Base-by-base conservation (phyloP, 2,888 invertebrate genomes). In the Pristionchus mayeri region DNA sequence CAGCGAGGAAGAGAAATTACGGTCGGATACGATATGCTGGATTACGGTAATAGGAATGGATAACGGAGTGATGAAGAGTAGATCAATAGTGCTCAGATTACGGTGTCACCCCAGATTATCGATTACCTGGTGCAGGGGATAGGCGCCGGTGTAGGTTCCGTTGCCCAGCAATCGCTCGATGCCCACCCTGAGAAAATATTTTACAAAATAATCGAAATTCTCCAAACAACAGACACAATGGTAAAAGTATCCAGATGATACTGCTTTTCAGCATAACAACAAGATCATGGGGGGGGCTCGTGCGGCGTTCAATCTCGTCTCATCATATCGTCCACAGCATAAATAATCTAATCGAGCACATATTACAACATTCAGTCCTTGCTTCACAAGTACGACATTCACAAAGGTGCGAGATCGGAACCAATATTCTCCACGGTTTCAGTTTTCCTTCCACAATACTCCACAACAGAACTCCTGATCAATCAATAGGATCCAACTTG, bases 71-170 rank as follows among this genome's bases (percentile, higher is more conserved):
- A n/a, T n/a, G n/a, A n/a, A n/a, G n/a, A n/a, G n/a, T n/a, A n/a
- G n/a, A n/a, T n/a, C n/a, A n/a, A n/a, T n/a, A n/a, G n/a, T n/a
- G n/a, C n/a, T n/a, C 57, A 86, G 40, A 48, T 24, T 57, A 84
- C 60, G 34, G 60, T 34, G 21, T 30, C 30, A 63, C 13, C 13
- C 34, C 2, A 40, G 18, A 40, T 75, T 18, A 37, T 24, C n/a
- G n/a, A 16, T 4, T 93, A 97, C 97, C 93, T 97, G 97, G 93
- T 97, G 97, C 11, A 97, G 93, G 0, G 97, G 96, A 92, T 96
- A 97, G 89, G 96, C 96, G 0, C 96, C 96, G 37, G 95, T 91
- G 90, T 96, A 97, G 0, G 96, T 96, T 6, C 95, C 95, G 89
- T 96, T 96, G 88, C 96, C 96, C 0, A 98, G 93, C 1, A 97